These are phyloP conservation scores for Zaprionus vittiger DNA, from an alignment of 1,140 invertebrate genomes.

Conservation along the genomic window DNA sequence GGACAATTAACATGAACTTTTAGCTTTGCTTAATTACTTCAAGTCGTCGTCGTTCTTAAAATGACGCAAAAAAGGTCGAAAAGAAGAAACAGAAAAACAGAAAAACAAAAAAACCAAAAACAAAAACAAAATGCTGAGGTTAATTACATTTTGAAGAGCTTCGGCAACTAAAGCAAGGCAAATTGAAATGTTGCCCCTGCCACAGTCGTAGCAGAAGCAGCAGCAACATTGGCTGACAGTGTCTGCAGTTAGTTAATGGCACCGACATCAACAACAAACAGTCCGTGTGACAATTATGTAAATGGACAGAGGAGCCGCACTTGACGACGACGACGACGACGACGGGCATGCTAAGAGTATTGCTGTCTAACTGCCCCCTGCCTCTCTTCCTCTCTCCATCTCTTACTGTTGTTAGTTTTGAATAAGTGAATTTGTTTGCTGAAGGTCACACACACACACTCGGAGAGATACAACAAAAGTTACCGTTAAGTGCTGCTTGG, in stretches of 20 bases:
- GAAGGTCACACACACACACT: constrained; percentile 66
- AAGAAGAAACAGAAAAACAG: constrained; percentile 27
- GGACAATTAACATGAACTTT: constrained; percentile 82
- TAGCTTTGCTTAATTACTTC: constrained; percentile 81
- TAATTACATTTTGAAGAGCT: constrained; percentile 79
- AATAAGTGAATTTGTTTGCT: constrained; percentile 69
- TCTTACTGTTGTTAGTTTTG: constrained; percentile 34
- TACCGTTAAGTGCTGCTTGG: constrained; percentile 69
- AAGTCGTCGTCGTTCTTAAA: constrained; percentile 71
- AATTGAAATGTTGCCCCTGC: constrained; percentile 66
- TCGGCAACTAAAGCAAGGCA: constrained; percentile 47
- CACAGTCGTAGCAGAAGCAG: neutral
- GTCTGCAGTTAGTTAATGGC: constrained; percentile 61
- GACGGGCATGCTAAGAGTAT: neutral
- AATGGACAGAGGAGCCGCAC: constrained; percentile 65
- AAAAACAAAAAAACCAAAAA: constrained; percentile 16
- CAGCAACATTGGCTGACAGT: constrained; percentile 21
- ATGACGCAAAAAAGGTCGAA: constrained; percentile 63
- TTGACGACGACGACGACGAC: constrained; percentile 27
- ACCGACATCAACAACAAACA: constrained; percentile 50
- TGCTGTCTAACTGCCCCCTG: neutral
- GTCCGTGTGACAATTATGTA: constrained; percentile 80
- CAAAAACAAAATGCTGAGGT: constrained; percentile 50
- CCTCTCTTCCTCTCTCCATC: neutral
- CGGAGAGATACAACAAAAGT: constrained; percentile 34